phyloP scores from a whole-genome alignment of 53 echinoderm and acorn worm species.

The Echinarachnius parma region DNA sequence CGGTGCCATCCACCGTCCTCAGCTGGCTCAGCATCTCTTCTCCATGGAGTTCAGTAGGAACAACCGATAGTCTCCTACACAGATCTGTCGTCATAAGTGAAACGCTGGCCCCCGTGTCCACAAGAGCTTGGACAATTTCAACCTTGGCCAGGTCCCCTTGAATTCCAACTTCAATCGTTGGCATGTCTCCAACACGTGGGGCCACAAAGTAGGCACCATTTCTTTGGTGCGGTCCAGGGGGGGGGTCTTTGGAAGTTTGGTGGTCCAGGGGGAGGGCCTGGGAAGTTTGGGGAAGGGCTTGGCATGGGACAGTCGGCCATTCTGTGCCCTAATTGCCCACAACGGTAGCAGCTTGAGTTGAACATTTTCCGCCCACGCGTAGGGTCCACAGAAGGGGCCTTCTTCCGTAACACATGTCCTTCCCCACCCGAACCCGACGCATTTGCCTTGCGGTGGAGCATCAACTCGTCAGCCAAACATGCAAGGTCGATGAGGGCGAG shows the following conservation, averaged over 20 bases:
- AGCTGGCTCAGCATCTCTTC: too few relatives aligned
- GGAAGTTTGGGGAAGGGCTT: neutral
- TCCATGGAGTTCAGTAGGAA: constrained; percentile 15
- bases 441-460: too few relatives aligned
- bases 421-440: too few relatives aligned
- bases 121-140: constrained; percentile 22
- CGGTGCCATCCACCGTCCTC: constrained; percentile 13
- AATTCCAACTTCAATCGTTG: constrained; percentile 11
- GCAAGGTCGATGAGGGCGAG: constrained; percentile 21
- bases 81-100: constrained; percentile 6
- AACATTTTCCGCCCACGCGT: neutral
- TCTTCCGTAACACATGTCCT: neutral
- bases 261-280: neutral
- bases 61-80: constrained; percentile 9
- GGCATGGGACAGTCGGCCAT: too few relatives aligned
- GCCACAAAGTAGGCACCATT: neutral
- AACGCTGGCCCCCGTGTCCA: constrained; percentile 35
- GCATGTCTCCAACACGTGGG: constrained; percentile 4
- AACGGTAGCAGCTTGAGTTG: too few relatives aligned
- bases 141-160: too few relatives aligned
- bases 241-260: neutral
- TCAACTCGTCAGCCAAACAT: constrained; percentile 38
- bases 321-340: too few relatives aligned
- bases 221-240: neutral
- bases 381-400: neutral